Base-by-base conservation (phyloP, 2,113 vertebrate genomes). In the Anhinga rufa region DNA sequence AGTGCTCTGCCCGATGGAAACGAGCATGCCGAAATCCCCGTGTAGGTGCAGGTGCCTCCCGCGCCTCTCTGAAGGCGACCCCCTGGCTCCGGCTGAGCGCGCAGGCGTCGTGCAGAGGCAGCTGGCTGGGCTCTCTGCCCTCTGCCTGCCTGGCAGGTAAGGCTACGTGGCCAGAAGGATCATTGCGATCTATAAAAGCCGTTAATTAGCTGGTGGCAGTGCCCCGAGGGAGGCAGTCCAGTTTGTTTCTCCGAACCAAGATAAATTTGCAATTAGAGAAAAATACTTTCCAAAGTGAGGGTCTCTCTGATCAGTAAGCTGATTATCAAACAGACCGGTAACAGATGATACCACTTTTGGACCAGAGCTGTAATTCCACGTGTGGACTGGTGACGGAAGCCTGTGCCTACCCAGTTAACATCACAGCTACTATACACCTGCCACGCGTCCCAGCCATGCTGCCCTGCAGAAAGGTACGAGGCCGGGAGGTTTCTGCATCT, bases 41-140 rank as follows among this genome's bases (percentile, higher is more conserved):
- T 13, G 77, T 5, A 9, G 72, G 36, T 2, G 70, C 4, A 40
- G 74, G 57, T 34, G 19, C 62, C 58, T 62, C 44, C 32, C 18
- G 9, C 1, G 42, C 20, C 57, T 13, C 60, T 25, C 60, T 11
- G 9, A 14, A 6, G 17, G 40, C 10, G 22, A 8, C 5, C 11
- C 24, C 15, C 70, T 9, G 26, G 40, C 32, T 36, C 40, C 6
- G 4, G n/a, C 51, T 26, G 6, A 1, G 20, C 0, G 17, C 1
- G 21, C 9, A 21, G 61, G 17, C 13, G 34, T 34, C 20, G 62
- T 16, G 65, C 78, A 65, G 71, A 5, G 49, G 10, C 13, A 17
- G 2, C 6, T 12, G 72, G 19, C 65, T 10, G 32, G 55, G 71
- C 58, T 42, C 49, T 14, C 22, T 13, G 46, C 36, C 36, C 36